phyloP scores from a whole-genome alignment of 2,888 invertebrate species.

The Caenorhabditis afra region DNA sequence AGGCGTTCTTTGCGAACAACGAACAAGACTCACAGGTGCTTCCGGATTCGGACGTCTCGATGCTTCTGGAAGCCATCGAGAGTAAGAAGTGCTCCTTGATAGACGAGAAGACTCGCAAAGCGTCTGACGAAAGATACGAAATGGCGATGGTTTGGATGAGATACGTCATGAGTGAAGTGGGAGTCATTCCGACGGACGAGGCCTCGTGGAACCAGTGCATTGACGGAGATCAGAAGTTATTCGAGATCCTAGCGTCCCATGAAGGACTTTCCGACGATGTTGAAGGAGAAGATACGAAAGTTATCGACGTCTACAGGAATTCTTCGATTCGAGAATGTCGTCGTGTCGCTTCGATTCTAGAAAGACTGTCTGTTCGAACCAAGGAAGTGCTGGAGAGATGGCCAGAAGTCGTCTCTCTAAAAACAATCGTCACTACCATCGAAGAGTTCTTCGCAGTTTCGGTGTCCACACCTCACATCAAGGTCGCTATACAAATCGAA shows the following conservation, averaged over 20 bases:
- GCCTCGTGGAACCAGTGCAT: constrained; percentile 24
- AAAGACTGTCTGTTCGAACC: constrained; percentile 52
- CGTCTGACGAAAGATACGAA: constrained; percentile 44
- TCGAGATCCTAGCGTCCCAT: constrained; percentile 35
- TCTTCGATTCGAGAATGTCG: constrained; percentile 61
- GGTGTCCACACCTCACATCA: constrained; percentile 87
- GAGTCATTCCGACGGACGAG: constrained; percentile 34
- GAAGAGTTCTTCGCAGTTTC: constrained; percentile 65
- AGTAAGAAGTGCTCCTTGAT: constrained; percentile 35
- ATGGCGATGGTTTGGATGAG: constrained; percentile 67
- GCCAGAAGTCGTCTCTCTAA: constrained; percentile 72
- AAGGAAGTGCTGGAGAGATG: constrained; percentile 65
- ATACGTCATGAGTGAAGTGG: constrained; percentile 60
- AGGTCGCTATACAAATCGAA: constrained; percentile 93
- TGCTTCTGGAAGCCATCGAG: constrained; percentile 61
- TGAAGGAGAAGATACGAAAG: constrained; percentile 23
- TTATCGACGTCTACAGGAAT: constrained; percentile 58
- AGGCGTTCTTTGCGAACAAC: constrained; percentile 58
- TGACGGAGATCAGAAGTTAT: constrained; percentile 53
- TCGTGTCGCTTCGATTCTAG: constrained; percentile 58
- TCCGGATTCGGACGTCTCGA: constrained; percentile 52
- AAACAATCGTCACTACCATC: constrained; percentile 64
- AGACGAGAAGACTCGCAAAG: constrained; percentile 28
- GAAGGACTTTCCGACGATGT: constrained; percentile 44
- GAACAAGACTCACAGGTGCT: constrained; percentile 57